These are phyloP conservation scores for Furcifer pardalis DNA, from an alignment of 2,797 vertebrate genomes.

Conservation along the genomic window DNA sequence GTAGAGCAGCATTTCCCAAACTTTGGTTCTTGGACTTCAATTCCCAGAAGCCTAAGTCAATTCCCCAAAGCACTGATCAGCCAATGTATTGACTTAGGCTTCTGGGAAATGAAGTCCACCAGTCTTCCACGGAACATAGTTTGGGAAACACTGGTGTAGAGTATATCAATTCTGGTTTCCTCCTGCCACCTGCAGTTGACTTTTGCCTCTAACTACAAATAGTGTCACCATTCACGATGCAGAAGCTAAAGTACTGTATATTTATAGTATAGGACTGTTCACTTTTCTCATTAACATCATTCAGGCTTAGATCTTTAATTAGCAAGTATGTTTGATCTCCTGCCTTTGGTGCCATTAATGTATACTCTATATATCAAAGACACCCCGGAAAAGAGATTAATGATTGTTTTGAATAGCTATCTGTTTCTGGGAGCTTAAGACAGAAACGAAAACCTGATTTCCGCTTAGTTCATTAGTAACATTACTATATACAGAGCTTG, in stretches of 20 bases:
- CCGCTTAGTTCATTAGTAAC: conserved; percentile 53
- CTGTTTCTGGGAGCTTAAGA: conserved; percentile 51
- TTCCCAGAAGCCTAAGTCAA: too few relatives aligned
- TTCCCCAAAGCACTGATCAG: too few relatives aligned
- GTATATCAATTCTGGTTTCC: not conserved
- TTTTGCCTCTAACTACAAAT: not conserved
- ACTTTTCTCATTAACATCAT: conserved; percentile 19
- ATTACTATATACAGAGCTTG: conserved; percentile 49
- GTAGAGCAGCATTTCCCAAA: too few relatives aligned
- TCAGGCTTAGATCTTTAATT: conserved; percentile 60
- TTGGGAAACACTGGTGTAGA: too few relatives aligned
- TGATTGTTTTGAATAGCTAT: conserved; percentile 17
- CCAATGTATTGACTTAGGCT: too few relatives aligned
- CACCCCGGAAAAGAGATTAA: conserved; percentile 35
- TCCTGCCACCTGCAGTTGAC: too few relatives aligned
- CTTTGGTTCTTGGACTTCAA: too few relatives aligned
- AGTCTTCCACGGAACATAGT: too few relatives aligned
- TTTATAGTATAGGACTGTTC: not conserved
- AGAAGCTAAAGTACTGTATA: not conserved
- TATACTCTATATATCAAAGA: conserved; percentile 14
- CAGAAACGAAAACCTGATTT: conserved; percentile 50
- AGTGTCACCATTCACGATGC: not conserved
- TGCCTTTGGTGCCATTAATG: conserved; percentile 44
- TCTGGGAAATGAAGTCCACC: too few relatives aligned
- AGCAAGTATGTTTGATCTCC: conserved; percentile 51